Conservation (phyloP, 2,113 vertebrate genomes). For the Zapus hudsonius region DNA sequence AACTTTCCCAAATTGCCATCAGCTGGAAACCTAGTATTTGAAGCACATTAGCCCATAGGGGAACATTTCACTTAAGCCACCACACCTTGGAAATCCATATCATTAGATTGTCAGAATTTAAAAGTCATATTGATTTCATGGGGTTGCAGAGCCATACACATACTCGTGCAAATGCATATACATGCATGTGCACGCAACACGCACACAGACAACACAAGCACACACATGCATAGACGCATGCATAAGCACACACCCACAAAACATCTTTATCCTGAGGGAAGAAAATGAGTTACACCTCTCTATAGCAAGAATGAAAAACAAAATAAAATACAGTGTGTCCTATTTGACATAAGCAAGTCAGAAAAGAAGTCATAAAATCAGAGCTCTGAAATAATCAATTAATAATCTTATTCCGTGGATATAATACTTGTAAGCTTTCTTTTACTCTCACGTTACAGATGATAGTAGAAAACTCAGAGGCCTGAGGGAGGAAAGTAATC, state of each 20-base stretch:
- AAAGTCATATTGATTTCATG: background rate
- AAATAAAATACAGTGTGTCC: too few species aligned
- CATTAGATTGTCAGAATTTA: background rate
- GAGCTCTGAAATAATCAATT: background rate
- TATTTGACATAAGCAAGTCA: background rate
- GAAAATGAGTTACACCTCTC: background rate
- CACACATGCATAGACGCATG: too few species aligned
- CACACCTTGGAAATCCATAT: background rate
- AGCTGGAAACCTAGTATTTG: too few species aligned
- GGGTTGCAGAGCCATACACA: background rate
- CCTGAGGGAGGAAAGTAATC: background rate
- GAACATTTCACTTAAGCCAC: too few species aligned
- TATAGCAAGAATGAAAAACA: background rate
- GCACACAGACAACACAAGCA: too few species aligned
- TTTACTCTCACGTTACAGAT: background rate
- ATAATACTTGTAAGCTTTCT: background rate
- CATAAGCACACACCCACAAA: background rate
- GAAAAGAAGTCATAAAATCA: constrained; percentile 33
- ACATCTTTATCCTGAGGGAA: background rate
- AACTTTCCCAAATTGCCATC: too few species aligned
- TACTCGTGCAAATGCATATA: too few species aligned
- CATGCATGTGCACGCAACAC: too few species aligned
- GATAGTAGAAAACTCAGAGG: background rate
- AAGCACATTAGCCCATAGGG: too few species aligned
- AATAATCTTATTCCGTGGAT: background rate